Percentiles rank a stretch among this genome's conserved stretches.
Conservation (phyloP, 2,888 invertebrate species). For the Cryptocephalus primarius region DNA sequence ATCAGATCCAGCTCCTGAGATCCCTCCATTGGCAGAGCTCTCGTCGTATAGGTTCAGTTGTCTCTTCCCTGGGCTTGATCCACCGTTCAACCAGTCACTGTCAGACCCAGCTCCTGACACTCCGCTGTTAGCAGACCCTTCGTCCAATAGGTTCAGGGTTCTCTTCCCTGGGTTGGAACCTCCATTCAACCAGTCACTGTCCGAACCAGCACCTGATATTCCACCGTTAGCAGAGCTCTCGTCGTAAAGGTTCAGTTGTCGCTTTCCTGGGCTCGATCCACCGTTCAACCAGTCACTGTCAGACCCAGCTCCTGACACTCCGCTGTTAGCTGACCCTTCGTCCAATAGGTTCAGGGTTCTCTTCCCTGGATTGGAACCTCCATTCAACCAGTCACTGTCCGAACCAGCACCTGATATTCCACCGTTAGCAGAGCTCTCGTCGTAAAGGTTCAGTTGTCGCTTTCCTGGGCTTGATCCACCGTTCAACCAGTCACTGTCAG, state of each 20-base stretch:
- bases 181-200: conserved; percentile 12
- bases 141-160: conserved; percentile 41
- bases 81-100: conserved; percentile 16
- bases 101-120: conserved; percentile 35
- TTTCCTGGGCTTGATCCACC: conserved; percentile 15
- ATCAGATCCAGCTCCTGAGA: conserved; percentile 36
- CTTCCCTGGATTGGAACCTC: no score
- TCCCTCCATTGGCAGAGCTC: conserved; percentile 23
- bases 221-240: conserved; percentile 43
- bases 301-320: conserved; percentile 13
- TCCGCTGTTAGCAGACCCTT: conserved; percentile 33
- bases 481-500: conserved; percentile 16
- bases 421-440: no score
- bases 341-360: no score
- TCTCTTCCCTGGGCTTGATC: conserved; percentile 17
- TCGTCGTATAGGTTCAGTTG: conserved; percentile 42
- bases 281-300: conserved; percentile 13
- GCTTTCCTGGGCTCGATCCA: conserved; percentile 15
- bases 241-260: conserved; percentile 40
- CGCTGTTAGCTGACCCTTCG: conserved; percentile 3
- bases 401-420: no score
- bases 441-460: conserved; percentile 1
- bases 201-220: conserved; percentile 15
- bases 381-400: no score
- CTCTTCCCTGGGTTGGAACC: conserved; percentile 18